Percentiles rank a stretch among this genome's conserved stretches.
Conservation (phyloP, 2,113 vertebrate genomes). For the Labeo rohita region DNA sequence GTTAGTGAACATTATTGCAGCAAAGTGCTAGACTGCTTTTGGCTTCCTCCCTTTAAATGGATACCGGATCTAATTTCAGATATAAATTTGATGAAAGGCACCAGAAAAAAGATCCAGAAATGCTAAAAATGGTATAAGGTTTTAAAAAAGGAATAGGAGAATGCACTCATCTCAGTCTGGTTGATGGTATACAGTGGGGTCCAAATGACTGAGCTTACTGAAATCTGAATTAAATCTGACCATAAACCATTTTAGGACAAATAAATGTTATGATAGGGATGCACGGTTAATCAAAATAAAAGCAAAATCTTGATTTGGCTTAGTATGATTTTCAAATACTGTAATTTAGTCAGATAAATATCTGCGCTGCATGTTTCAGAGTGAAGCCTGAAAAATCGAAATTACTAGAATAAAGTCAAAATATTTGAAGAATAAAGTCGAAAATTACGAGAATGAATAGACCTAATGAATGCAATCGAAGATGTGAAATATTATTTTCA, state of each 20-base stretch:
- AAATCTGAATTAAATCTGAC: background rate
- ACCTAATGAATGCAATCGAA: too few species aligned
- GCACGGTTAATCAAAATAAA: background rate
- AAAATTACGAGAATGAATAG: too few species aligned
- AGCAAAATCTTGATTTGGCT: background rate
- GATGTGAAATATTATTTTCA: too few species aligned
- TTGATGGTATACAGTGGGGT: background rate
- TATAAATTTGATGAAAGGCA: slow-evolving; percentile 9
- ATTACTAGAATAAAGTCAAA: too few species aligned
- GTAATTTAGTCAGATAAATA: background rate
- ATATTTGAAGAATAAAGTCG: too few species aligned
- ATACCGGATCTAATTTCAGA: slow-evolving; percentile 30
- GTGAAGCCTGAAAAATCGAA: too few species aligned
- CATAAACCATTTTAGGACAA: background rate
- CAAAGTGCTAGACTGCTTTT: slow-evolving; percentile 11
- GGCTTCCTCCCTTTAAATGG: background rate
- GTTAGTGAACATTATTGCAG: background rate
- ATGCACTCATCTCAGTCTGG: background rate
- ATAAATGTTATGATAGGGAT: background rate
- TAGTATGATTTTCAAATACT: background rate
- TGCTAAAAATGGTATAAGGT: background rate
- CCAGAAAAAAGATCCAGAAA: background rate
- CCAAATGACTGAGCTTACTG: background rate
- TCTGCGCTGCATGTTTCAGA: background rate
- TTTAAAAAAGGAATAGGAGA: background rate